phyloP scores from a whole-genome alignment of 2,113 vertebrate genomes.

The Microcebus murinus region DNA sequence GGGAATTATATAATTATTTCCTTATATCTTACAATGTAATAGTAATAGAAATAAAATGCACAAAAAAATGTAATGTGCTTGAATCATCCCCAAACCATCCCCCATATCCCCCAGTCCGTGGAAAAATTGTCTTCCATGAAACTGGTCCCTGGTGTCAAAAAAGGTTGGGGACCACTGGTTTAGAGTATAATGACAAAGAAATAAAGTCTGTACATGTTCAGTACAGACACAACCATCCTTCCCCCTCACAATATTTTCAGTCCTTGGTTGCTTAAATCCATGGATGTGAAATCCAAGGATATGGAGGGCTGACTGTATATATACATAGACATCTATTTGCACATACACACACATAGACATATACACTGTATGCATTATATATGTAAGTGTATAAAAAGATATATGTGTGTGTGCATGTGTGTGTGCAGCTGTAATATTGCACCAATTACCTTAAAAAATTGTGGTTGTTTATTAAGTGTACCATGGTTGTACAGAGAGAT shows the following conservation, averaged over 20 bases:
- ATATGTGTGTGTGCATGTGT: neutral
- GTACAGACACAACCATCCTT: neutral
- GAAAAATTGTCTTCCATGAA: too few relatives aligned
- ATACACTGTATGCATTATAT: neutral
- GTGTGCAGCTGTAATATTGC: neutral
- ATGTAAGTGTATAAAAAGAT: neutral
- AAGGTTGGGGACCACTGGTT: neutral
- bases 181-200: neutral
- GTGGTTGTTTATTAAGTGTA: neutral
- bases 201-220: neutral
- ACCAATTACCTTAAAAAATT: neutral
- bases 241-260: neutral
- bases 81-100: too few relatives aligned
- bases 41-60: too few relatives aligned
- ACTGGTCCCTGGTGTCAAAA: too few relatives aligned
- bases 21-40: too few relatives aligned
- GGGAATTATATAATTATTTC: too few relatives aligned
- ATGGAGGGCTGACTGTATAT: neutral
- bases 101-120: too few relatives aligned
- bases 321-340: neutral
- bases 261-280: neutral
- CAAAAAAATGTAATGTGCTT: too few relatives aligned
- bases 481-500: neutral
- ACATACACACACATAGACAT: neutral
- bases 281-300: neutral